Conservation (phyloP, 1,140 invertebrate genomes). For the Hylaeus anthracinus region DNA sequence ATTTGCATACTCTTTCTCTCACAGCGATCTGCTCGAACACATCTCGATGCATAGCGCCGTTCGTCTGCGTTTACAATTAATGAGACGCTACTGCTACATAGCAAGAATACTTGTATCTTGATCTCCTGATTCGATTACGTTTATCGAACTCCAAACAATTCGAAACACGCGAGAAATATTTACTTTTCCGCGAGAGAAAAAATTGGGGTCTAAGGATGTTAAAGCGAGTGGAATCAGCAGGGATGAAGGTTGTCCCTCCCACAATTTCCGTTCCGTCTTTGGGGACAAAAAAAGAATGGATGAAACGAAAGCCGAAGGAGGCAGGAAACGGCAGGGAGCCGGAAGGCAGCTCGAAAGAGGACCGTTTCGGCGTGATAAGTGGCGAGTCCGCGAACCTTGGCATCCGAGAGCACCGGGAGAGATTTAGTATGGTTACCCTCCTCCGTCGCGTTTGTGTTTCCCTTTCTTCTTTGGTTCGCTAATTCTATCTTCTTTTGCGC, state of each 20-base stretch:
- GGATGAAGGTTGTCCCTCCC: neutral
- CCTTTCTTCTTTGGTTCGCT: slow-evolving; percentile 22
- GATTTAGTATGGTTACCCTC: slow-evolving; percentile 68
- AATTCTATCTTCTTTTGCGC: slow-evolving; percentile 11
- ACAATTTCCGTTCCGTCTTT: neutral
- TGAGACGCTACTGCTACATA: no score
- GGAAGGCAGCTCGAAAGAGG: neutral
- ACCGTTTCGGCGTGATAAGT: slow-evolving; percentile 41
- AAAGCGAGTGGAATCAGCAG: neutral
- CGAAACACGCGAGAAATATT: neutral
- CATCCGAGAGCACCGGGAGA: slow-evolving; percentile 44
- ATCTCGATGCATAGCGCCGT: no score
- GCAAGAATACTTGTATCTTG: no score
- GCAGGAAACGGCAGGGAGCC: neutral
- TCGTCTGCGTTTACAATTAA: no score
- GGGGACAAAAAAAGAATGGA: neutral
- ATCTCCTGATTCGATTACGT: no score
- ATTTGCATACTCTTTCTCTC: neutral
- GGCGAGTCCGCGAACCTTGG: slow-evolving; percentile 30
- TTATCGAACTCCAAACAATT: no score
- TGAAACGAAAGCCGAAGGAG: no score
- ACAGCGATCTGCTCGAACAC: no score
- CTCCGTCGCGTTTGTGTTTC: slow-evolving; percentile 56
- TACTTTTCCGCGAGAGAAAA: neutral
- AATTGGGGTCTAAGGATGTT: neutral